Conservation (phyloP, 2,797 vertebrate species). For the Chromobotia macracanthus region DNA sequence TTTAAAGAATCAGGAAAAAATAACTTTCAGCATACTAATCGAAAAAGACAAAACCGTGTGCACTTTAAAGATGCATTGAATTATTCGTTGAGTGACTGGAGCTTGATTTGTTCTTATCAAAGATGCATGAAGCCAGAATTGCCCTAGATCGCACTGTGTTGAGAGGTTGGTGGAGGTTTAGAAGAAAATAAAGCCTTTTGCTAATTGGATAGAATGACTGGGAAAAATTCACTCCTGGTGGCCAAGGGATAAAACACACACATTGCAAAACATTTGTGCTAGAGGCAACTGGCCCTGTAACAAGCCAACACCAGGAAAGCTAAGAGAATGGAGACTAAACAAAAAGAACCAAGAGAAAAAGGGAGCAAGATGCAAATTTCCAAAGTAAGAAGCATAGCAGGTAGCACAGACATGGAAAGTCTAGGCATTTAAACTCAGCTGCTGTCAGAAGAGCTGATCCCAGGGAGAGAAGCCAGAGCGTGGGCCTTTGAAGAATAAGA, state of each 20-base stretch:
- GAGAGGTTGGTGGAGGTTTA: conserved; percentile 61
- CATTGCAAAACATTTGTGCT: conserved; percentile 65
- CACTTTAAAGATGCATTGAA: conserved; percentile 57
- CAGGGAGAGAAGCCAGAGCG: conserved; percentile 43
- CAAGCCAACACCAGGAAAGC: conserved; percentile 48
- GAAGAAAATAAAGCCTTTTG: conserved; percentile 68
- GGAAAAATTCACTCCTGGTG: conserved; percentile 71
- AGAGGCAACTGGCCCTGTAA: conserved; percentile 53
- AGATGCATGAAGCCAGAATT: conserved; percentile 66
- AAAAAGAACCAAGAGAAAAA: conserved; percentile 24
- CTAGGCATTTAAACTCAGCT: conserved; percentile 25
- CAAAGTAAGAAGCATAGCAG: conserved; percentile 23
- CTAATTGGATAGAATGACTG: conserved; percentile 79
- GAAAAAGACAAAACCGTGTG: conserved; percentile 59
- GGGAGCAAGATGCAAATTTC: conserved; percentile 50
- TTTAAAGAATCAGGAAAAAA: neutral
- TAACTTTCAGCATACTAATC: conserved; percentile 52
- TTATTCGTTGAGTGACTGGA: conserved; percentile 60
- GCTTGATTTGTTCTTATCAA: conserved; percentile 74
- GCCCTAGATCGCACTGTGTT: conserved; percentile 62
- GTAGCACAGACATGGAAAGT: conserved; percentile 13
- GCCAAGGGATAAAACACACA: conserved; percentile 62
- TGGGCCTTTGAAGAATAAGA: conserved; percentile 49
- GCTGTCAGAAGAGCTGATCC: conserved; percentile 49
- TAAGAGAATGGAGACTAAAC: conserved; percentile 43